Conservation (phyloP, 2,113 vertebrate genomes). For the Ursus arctos region DNA sequence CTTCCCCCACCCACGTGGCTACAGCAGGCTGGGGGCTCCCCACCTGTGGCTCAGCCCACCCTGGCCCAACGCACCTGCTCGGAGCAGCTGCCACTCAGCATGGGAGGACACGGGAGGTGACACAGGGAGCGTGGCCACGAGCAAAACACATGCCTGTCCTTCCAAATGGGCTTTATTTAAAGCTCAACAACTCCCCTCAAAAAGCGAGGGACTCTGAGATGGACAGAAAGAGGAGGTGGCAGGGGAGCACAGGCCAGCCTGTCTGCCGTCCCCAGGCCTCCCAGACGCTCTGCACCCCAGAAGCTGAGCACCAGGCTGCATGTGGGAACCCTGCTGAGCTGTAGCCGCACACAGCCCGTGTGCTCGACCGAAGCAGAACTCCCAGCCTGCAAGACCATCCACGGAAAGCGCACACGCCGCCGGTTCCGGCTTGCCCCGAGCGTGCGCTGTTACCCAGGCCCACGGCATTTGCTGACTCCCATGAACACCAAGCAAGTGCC, state of each 20-base stretch:
- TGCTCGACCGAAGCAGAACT: background rate
- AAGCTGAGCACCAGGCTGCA: background rate
- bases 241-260: background rate
- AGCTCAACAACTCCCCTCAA: background rate
- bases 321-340: background rate
- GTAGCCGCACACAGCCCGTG: background rate
- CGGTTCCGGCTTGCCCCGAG: accelerated
- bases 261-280: background rate
- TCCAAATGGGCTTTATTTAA: background rate
- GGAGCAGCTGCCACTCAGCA: background rate
- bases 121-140: background rate
- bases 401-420: accelerated
- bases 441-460: accelerated
- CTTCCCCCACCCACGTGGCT: accelerated
- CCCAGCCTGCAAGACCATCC: background rate
- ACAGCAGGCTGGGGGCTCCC: too few relatives aligned
- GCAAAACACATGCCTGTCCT: background rate
- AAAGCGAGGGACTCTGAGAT: background rate
- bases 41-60: too few relatives aligned
- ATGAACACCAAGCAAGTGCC: background rate
- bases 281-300: background rate
- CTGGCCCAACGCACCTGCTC: background rate
- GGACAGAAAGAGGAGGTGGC: background rate
- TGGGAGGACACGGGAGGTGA: background rate
- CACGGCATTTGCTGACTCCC: background rate